phyloP scores from a whole-genome alignment of 1,140 invertebrate genomes.

The Aphelinus atriplicis region DNA sequence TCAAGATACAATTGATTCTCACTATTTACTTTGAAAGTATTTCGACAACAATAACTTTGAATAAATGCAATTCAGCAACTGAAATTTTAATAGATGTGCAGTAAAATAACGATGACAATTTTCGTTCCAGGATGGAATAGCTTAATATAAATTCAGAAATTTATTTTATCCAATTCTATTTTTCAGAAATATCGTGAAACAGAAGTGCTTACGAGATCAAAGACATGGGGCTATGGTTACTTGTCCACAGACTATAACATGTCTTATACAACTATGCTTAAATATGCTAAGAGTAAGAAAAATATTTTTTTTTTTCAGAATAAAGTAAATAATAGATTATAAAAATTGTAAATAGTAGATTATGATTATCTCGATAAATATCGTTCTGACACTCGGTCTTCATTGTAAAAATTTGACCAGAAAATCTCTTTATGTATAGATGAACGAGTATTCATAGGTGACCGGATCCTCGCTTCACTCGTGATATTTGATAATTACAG shows the following conservation, averaged over 20 bases:
- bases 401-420: not conserved
- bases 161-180: conserved; percentile 29
- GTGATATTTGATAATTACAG: conserved; percentile 76
- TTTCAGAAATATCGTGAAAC: conserved; percentile 40
- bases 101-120: too few species aligned
- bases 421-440: not conserved
- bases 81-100: too few species aligned
- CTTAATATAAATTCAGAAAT: not conserved
- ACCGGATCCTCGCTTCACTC: conserved; percentile 72
- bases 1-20: too few species aligned
- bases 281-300: conserved; percentile 5
- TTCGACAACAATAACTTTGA: too few species aligned
- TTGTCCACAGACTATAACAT: conserved; percentile 39
- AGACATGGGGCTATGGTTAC: conserved; percentile 29
- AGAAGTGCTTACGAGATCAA: conserved; percentile 18
- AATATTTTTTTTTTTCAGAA: too few species aligned
- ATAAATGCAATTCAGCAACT: too few species aligned
- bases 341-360: too few species aligned
- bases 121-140: too few species aligned
- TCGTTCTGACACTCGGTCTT: too few species aligned
- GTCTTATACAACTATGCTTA: conserved; percentile 4
- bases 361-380: too few species aligned
- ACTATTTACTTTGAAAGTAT: too few species aligned
- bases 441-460: conserved; percentile 74
- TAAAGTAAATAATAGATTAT: too few species aligned